Evolutionary conservation across 2,888 invertebrate species (phyloP), one percentile per base, ranked within the genome.

Genomic region (Hirtodrosophila confusa): DNA sequence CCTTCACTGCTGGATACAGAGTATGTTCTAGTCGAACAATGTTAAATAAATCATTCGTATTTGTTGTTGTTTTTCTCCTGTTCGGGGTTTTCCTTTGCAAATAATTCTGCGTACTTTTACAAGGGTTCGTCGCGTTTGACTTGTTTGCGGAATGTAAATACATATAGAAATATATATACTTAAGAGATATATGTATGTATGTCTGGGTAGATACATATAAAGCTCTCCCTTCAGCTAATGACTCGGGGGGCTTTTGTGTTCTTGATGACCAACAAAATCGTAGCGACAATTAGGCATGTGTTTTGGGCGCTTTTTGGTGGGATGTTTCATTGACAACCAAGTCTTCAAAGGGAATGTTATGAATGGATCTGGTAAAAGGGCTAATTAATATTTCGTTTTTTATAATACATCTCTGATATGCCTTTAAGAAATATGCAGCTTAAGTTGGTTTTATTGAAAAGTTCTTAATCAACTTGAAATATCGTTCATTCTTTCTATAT

Each of bases 91-190:
- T 60, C 60, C 48, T 44, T 49, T 62, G 70, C 70, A 60, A 62
- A 62, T 62, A 58, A 78, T 69, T 74, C 66, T 53, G 48, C 37
- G 53, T 45, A 66, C 51, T 79, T 55, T 63, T 58, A 61, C 74
- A 62, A 62, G 78, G 78, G 74, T 55, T 76, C 48, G 45, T 23
- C 40, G 53, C 39, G 53, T 47, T 69, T 50, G 45, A 45, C 61
- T 69, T 68, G 50, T 50, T 55, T 60, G 53, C 36, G 17, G 9
- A 37, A 17, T 31, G 17, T 29, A 31, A 37, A 40, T 27, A 40
- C n/a, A 43, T n/a, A 17, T 12, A 39, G 10, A 37, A 8, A 39
- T 11, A 12, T 40, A 9, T 24, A 7, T 35, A 27, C 27, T n/a
- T 27, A 39, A 29, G 8, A 29, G 7, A 24, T 9, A 62, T 27